These are phyloP conservation scores for Dyspetes luteomarginatus DNA, from an alignment of 2,888 invertebrate species.

Conservation along the genomic window DNA sequence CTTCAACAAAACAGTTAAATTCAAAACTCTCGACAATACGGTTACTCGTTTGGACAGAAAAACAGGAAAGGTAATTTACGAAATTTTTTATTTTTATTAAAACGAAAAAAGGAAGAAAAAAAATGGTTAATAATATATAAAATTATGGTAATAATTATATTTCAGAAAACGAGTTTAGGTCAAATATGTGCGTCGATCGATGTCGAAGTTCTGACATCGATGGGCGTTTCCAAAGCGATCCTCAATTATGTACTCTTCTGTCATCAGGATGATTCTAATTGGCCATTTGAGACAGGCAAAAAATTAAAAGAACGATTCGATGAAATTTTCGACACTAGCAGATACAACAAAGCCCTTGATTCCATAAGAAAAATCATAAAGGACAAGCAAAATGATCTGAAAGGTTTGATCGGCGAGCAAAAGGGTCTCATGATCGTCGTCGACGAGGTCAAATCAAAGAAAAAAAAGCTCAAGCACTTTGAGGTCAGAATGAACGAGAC, in stretches of 20 bases:
- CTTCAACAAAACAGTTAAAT: constrained; percentile 82
- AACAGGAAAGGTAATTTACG: constrained; percentile 68
- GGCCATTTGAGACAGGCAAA: constrained; percentile 97
- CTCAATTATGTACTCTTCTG: constrained; percentile 99
- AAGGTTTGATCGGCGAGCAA: constrained; percentile 77
- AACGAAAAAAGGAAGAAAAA: not conserved
- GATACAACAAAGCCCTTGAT: constrained; percentile 96
- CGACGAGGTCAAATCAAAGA: constrained; percentile 86
- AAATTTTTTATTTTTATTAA: not conserved
- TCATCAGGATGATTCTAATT: constrained; percentile 98
- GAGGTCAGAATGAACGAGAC: constrained; percentile 86
- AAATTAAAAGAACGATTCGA: constrained; percentile 98
- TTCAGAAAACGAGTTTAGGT: constrained; percentile 85
- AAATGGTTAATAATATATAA: not conserved
- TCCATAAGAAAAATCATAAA: constrained; percentile 88
- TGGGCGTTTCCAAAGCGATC: constrained; percentile 97
- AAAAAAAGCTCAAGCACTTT: constrained; percentile 86
- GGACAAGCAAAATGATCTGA: constrained; percentile 76
- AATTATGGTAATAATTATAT: constrained; percentile 32
- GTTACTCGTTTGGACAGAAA: constrained; percentile 82
- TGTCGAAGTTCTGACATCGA: constrained; percentile 87
- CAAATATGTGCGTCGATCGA: constrained; percentile 90
- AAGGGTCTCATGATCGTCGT: constrained; percentile 85
- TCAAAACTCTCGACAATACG: constrained; percentile 88
- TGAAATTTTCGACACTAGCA: constrained; percentile 97